Evolutionary conservation across 2,888 invertebrate genomes (phyloP).

Genomic region (Drosophila greeni): DNA sequence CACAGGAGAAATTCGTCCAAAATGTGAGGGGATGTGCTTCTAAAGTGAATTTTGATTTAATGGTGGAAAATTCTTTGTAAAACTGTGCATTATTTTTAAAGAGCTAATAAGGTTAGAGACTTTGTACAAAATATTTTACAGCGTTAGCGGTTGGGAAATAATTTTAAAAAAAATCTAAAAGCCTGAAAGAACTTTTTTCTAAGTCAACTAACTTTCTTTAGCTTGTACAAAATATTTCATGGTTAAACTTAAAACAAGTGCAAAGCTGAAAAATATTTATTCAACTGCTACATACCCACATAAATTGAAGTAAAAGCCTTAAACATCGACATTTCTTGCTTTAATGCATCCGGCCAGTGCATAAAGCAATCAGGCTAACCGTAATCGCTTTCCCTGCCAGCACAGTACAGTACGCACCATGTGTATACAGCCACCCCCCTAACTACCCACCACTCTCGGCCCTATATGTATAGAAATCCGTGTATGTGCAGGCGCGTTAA

Average conservation of each 20-base stretch:
- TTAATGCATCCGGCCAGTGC: constrained; percentile 2
- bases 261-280: background rate
- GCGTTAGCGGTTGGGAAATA: background rate
- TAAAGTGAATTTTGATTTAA: constrained; percentile 17
- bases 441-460: background rate
- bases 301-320: background rate
- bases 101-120: background rate
- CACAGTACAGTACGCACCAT: constrained; percentile 3
- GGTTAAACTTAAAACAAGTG: background rate
- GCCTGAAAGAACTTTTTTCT: background rate
- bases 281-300: background rate
- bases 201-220: too few relatives aligned
- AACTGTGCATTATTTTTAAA: background rate
- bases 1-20: background rate
- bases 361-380: constrained; percentile 46
- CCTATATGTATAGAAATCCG: constrained; percentile 10
- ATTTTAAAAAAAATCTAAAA: too few relatives aligned
- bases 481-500: constrained; percentile 64
- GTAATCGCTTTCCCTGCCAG: constrained; percentile 29
- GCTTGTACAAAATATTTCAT: background rate
- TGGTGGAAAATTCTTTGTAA: background rate
- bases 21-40: background rate
- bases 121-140: background rate
- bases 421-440: constrained; percentile 6
- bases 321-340: background rate